Conservation (phyloP, 2,888 invertebrate genomes). For the Drosophila anomalata region DNA sequence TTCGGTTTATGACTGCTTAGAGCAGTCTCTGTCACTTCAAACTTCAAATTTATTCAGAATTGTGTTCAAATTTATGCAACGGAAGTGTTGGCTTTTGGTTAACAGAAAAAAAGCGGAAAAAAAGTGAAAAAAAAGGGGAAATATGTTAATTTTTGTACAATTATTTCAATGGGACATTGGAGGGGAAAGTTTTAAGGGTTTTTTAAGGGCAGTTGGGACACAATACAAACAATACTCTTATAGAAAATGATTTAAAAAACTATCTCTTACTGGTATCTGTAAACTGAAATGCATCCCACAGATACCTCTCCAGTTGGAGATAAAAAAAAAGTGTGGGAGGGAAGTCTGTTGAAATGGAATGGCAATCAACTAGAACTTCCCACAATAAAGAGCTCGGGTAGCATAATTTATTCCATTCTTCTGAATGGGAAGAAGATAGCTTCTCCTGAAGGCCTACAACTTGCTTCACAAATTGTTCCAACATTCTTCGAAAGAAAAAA, state of each 20-base stretch:
- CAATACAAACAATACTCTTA: no score
- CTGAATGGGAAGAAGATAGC: slow-evolving; percentile 58
- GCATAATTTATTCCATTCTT: slow-evolving; percentile 72
- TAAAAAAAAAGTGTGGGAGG: slow-evolving; percentile 13
- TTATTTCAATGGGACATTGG: slow-evolving; percentile 58
- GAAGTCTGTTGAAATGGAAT: neutral
- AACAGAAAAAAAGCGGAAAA: slow-evolving; percentile 28
- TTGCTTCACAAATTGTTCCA: slow-evolving; percentile 59
- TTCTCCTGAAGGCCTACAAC: slow-evolving; percentile 27
- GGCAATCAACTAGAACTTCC: slow-evolving; percentile 65
- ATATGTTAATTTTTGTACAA: slow-evolving; percentile 66
- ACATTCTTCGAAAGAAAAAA: slow-evolving; percentile 68
- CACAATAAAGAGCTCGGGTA: slow-evolving; percentile 55
- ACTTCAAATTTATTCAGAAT: slow-evolving; percentile 14
- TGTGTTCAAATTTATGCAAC: slow-evolving; percentile 35
- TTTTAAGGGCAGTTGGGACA: no score
- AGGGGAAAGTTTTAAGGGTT: slow-evolving; percentile 1
- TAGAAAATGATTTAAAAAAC: neutral
- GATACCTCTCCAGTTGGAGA: neutral
- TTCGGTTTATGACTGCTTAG: slow-evolving; percentile 55
- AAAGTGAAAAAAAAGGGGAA: slow-evolving; percentile 4
- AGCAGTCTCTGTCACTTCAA: slow-evolving; percentile 35
- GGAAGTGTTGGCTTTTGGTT: slow-evolving; percentile 74
- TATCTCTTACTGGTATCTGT: neutral
- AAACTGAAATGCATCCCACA: slow-evolving; percentile 42